Evolutionary conservation across 2,113 vertebrate genomes (phyloP).

Genomic region (Apodemus sylvaticus): DNA sequence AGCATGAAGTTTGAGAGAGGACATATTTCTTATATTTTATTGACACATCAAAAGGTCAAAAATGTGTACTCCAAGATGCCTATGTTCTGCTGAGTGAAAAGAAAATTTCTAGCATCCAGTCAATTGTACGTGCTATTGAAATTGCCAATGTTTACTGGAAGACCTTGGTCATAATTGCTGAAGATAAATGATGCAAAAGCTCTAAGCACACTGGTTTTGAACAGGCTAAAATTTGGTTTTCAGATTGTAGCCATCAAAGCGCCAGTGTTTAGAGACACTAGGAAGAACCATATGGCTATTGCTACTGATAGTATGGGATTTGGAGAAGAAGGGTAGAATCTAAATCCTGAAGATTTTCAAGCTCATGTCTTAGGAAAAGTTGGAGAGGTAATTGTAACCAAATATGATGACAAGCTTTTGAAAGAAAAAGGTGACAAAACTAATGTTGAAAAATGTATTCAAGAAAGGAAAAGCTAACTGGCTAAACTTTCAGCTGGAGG

Average conservation of each 20-base stretch:
- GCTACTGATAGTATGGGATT: conserved; percentile 96
- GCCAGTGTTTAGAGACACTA: conserved; percentile 97
- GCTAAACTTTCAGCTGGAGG: conserved; percentile 98
- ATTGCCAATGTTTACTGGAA: conserved; percentile 97
- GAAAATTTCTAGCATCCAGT: conserved; percentile 96
- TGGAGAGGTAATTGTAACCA: conserved; percentile 97
- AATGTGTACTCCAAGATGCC: conserved; percentile 91
- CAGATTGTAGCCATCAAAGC: conserved; percentile 98
- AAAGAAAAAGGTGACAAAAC: conserved; percentile 93
- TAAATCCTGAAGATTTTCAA: conserved; percentile 96
- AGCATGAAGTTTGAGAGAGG: conserved; percentile 98
- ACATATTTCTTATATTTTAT: conserved; percentile 99
- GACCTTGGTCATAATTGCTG: conserved; percentile 96
- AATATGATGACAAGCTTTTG: conserved; percentile 96
- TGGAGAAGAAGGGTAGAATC: conserved; percentile 92
- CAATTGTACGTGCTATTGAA: conserved; percentile 97
- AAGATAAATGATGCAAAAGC: conserved; percentile 98
- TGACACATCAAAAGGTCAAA: conserved; percentile 95
- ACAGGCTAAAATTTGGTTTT: conserved; percentile 97
- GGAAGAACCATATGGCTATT: conserved; percentile 97
- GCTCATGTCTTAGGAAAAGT: conserved; percentile 95
- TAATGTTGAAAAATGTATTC: conserved; percentile 91
- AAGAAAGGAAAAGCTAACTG: conserved; percentile 96
- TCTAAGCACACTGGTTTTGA: conserved; percentile 96
- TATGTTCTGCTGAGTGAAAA: conserved; percentile 87